Evolutionary conservation across 1,140 invertebrate species (phyloP).

Genomic region (Megalonaias nervosa): DNA sequence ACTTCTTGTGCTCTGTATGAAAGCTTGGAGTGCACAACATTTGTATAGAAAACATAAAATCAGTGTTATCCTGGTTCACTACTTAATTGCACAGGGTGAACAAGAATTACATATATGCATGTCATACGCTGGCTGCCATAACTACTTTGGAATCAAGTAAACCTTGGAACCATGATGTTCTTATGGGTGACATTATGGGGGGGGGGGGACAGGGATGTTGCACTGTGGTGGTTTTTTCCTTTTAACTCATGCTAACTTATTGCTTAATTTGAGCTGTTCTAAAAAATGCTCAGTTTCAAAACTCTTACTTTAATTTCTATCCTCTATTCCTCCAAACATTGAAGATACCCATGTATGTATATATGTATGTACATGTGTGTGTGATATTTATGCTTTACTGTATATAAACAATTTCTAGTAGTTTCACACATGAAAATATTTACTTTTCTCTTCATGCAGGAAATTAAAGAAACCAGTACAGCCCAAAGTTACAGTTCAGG

Average conservation of each 20-base stretch:
- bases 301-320: neutral
- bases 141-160: too few species aligned
- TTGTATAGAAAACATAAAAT: too few species aligned
- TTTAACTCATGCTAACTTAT: too few species aligned
- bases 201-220: neutral
- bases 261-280: neutral
- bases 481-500: constrained; percentile 62
- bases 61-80: too few species aligned
- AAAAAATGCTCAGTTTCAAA: neutral
- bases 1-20: too few species aligned
- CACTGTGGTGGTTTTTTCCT: neutral
- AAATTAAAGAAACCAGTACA: constrained; percentile 61
- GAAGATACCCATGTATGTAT: neutral
- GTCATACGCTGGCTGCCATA: too few species aligned
- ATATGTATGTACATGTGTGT: too few species aligned
- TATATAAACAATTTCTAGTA: neutral
- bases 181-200: too few species aligned
- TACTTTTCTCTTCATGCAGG: constrained; percentile 36
- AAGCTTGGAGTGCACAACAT: too few species aligned
- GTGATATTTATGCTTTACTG: neutral
- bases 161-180: too few species aligned
- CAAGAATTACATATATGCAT: too few species aligned
- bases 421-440: neutral
- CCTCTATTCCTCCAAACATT: neutral
- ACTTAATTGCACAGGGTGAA: too few species aligned